These are phyloP conservation scores for Hassar affinis DNA, from an alignment of 2,113 vertebrate genomes.

Conservation along the genomic window DNA sequence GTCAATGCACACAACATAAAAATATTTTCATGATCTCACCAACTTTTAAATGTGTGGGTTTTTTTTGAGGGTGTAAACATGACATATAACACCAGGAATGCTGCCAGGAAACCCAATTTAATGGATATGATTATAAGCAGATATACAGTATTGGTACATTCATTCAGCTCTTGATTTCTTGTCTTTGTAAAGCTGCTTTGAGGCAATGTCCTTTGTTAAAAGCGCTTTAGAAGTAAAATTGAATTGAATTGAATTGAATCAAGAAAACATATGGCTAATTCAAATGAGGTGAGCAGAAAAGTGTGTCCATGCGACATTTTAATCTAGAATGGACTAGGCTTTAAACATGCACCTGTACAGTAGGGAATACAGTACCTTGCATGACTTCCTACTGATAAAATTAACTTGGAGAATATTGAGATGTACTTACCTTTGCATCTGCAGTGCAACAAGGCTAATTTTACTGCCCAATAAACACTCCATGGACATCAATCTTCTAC, in stretches of 20 bases:
- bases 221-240: too few relatives aligned
- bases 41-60: too few relatives aligned
- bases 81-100: neutral
- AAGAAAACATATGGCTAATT: neutral
- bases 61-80: too few relatives aligned
- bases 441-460: conserved; percentile 59
- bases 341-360: neutral
- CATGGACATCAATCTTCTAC: conserved; percentile 66
- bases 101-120: neutral
- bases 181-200: too few relatives aligned
- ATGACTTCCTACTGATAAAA: conserved; percentile 53
- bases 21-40: neutral
- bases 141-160: neutral
- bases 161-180: too few relatives aligned
- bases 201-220: too few relatives aligned
- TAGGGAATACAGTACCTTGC: conserved; percentile 34
- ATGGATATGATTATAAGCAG: neutral
- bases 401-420: conserved; percentile 60
- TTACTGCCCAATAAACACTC: conserved; percentile 53
- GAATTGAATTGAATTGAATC: too few relatives aligned
- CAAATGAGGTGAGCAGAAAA: neutral
- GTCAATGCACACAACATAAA: neutral
- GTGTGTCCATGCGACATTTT: too few relatives aligned
- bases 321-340: neutral
- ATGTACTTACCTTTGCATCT: conserved; percentile 66